Percentiles rank a stretch among this genome's conserved stretches.
These are phyloP conservation scores for Pocillopora meandrina DNA, from an alignment of 92 coral and sea anemone genomes.

Conservation along the genomic window DNA sequence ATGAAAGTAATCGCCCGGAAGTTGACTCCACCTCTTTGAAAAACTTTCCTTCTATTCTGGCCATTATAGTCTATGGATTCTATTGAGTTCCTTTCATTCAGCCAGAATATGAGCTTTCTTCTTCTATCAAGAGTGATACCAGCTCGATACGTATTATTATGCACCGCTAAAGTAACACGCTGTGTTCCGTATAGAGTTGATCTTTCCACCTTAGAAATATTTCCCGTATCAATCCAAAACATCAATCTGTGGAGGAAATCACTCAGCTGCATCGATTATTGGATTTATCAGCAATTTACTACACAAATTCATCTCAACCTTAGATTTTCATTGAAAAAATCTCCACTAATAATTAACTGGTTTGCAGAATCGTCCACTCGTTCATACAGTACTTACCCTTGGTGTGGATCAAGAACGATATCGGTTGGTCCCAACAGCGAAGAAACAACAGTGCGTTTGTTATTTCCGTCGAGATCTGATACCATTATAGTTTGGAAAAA, in stretches of 20 bases:
- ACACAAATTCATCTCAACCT: too few relatives aligned
- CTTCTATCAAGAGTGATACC: conserved; percentile 48
- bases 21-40: conserved; percentile 7
- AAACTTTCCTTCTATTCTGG: conserved; percentile 15
- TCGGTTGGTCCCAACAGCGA: background rate
- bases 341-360: too few relatives aligned
- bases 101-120: conserved; percentile 51
- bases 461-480: background rate
- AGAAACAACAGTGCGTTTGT: background rate
- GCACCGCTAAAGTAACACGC: conserved; percentile 25
- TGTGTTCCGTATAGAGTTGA: conserved; percentile 57
- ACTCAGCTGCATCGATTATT: too few relatives aligned
- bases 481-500: background rate
- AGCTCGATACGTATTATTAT: conserved; percentile 47
- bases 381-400: background rate
- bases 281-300: too few relatives aligned
- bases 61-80: conserved; percentile 61
- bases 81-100: conserved; percentile 41
- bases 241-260: conserved; percentile 35
- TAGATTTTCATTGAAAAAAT: too few relatives aligned
- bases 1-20: conserved; percentile 36
- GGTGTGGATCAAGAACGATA: background rate
- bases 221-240: conserved; percentile 71
- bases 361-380: too few relatives aligned
- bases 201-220: conserved; percentile 39